Evolutionary conservation across 2,797 vertebrate genomes (phyloP).

Genomic region (Propithecus perrieri): DNA sequence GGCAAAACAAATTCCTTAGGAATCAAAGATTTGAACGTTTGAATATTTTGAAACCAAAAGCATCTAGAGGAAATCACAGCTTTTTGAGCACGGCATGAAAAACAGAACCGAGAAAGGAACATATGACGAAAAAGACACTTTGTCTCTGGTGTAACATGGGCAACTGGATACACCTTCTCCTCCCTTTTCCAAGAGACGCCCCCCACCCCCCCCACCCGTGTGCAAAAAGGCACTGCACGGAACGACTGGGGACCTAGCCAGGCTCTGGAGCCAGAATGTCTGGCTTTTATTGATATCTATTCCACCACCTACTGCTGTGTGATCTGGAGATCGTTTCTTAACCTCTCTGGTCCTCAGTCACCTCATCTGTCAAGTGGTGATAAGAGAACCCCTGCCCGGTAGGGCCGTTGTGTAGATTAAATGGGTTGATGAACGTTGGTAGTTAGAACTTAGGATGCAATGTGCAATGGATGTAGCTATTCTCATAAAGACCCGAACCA

Average conservation of each 20-base stretch:
- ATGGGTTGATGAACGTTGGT: neutral
- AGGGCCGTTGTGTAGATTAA: neutral
- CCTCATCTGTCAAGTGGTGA: neutral
- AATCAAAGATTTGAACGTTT: neutral
- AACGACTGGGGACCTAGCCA: neutral
- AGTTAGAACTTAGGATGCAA: neutral
- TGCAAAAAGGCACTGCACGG: accelerated
- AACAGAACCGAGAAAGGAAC: neutral
- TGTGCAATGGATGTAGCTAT: neutral
- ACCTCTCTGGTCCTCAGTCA: neutral
- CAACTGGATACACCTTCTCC: accelerated
- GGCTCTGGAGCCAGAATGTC: neutral
- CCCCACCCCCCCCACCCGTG: accelerated
- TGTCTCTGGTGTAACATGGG: neutral
- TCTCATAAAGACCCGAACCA: neutral
- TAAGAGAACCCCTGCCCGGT: neutral
- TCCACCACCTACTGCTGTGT: neutral
- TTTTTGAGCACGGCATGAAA: neutral
- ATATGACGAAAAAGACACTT: neutral
- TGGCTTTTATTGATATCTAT: neutral
- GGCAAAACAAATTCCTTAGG: neutral
- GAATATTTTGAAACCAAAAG: too few species aligned
- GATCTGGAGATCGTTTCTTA: neutral
- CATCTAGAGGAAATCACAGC: neutral
- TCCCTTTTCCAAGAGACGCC: too few species aligned